A percentile compares a stretch with the other conserved stretches of the same genome.
Conservation (phyloP, 2,888 invertebrate species). For the Leptogaster cylindrica region DNA sequence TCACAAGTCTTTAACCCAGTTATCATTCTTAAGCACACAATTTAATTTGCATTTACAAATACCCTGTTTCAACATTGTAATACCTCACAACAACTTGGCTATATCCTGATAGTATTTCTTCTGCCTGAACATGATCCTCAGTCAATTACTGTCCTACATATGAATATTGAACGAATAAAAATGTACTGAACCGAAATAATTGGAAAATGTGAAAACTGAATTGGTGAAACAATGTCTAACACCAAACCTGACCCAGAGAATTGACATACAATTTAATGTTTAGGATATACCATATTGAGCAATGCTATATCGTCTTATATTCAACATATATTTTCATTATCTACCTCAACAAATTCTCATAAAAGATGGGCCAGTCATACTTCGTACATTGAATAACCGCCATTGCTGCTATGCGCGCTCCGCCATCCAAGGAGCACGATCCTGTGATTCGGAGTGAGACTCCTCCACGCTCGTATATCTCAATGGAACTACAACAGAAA, state of each 20-base stretch:
- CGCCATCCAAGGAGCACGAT: background rate
- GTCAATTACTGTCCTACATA: background rate
- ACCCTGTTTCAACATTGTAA: background rate
- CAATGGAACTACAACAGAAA: background rate
- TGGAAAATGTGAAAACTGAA: too few relatives aligned
- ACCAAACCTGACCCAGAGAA: too few relatives aligned
- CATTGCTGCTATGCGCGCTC: background rate
- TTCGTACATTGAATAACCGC: background rate
- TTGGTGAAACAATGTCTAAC: too few relatives aligned
- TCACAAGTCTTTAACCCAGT: conserved; percentile 10
- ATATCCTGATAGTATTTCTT: background rate
- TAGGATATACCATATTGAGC: too few relatives aligned
- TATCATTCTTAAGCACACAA: conserved; percentile 12
- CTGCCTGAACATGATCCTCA: background rate
- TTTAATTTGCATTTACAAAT: conserved; percentile 26
- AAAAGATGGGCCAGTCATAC: conserved; percentile 2
- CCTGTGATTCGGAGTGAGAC: conserved; percentile 2
- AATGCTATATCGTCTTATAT: too few relatives aligned
- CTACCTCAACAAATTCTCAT: conserved; percentile 28
- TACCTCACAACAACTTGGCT: background rate
- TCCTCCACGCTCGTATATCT: background rate
- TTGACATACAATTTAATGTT: conserved; percentile 23
- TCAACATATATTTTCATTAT: conserved; percentile 24
- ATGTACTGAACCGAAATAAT: background rate
- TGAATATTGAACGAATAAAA: background rate